Conservation (phyloP, 2,113 vertebrate genomes). For the Nycticorax nycticorax region DNA sequence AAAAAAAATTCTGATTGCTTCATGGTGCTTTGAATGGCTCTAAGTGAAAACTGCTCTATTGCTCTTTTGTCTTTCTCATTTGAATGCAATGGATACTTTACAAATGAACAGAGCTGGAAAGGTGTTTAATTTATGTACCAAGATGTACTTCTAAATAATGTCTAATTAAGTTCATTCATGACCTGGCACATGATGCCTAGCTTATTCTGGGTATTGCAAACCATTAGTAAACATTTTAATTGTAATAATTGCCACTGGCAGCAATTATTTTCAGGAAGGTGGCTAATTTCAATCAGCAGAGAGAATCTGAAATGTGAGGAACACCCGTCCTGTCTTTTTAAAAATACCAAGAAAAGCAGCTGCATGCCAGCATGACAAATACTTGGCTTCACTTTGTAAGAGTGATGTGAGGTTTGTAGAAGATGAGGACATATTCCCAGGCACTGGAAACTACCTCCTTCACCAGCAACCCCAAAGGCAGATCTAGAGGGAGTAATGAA, state of each 20-base stretch:
- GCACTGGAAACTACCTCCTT: not conserved
- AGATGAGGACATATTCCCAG: not conserved
- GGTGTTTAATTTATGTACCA: constrained; percentile 45
- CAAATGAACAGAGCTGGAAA: constrained; percentile 6
- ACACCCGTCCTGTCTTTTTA: not conserved
- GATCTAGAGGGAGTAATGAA: fast-evolving
- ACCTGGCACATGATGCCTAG: not conserved
- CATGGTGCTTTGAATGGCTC: not conserved
- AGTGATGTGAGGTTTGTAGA: fast-evolving
- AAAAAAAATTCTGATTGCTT: not conserved
- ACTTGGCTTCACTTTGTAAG: not conserved
- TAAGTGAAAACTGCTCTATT: not conserved
- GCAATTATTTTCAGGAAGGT: not conserved
- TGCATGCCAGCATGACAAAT: not conserved
- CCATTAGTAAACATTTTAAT: constrained; percentile 28
- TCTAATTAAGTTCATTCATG: constrained; percentile 31
- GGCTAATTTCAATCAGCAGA: not conserved
- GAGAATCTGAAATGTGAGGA: not conserved
- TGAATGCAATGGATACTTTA: not conserved
- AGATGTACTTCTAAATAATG: constrained; percentile 7
- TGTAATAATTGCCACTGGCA: constrained; percentile 20
- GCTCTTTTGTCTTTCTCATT: not conserved
- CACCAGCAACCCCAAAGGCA: not conserved
- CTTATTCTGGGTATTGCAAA: not conserved
- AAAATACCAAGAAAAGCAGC: not conserved